phyloP scores from a whole-genome alignment of 1,140 invertebrate genomes.

The Aphidius ervi region DNA sequence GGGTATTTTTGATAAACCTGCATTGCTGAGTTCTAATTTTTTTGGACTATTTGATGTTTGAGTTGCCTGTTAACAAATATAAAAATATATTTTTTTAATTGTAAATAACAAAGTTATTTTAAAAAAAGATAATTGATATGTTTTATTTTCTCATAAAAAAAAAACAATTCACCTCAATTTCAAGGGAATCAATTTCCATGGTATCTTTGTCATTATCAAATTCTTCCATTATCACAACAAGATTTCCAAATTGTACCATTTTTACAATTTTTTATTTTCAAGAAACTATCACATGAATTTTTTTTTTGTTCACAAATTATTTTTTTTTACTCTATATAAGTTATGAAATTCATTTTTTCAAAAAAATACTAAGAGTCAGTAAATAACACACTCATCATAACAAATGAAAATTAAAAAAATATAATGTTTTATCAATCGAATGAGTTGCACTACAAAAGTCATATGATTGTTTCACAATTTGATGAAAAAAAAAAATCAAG shows the following conservation, averaged over 20 bases:
- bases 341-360: no score
- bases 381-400: no score
- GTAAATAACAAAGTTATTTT: neutral
- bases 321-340: neutral
- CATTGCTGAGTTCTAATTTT: conserved; percentile 49
- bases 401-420: no score
- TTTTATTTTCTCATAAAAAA: neutral
- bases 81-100: conserved; percentile 5
- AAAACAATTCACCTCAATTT: conserved; percentile 40
- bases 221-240: conserved; percentile 43
- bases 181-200: conserved; percentile 49
- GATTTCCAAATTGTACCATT: conserved; percentile 37
- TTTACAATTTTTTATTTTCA: conserved; percentile 9
- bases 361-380: no score
- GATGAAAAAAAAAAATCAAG: no score
- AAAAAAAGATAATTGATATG: neutral
- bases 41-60: conserved; percentile 43
- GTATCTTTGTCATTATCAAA: conserved; percentile 36
- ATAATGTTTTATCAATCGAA: no score
- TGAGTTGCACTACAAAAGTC: no score
- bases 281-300: no score
- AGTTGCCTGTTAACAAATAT: conserved; percentile 40
- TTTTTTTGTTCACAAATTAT: no score
- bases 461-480: no score
- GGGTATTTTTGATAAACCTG: conserved; percentile 44